Evolutionary conservation across 2,888 invertebrate species (phyloP), one percentile per base, ranked within the genome.

Genomic region (Heliconius ismenius): DNA sequence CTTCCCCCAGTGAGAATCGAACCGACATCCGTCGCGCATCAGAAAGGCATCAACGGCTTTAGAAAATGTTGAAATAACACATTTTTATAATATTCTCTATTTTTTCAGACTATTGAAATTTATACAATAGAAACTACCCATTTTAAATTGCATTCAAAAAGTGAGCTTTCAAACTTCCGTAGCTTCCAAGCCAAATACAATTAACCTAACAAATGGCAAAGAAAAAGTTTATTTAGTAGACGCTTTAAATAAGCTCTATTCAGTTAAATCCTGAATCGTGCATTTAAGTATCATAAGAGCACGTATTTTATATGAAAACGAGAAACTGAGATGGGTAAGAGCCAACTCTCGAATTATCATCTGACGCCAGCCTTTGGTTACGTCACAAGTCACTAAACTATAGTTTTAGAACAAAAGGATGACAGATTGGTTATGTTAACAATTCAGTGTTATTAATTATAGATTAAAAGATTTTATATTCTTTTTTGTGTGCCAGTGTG

Each of bases 281-380:
- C 84, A 85, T 83, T 82, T 83, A 81, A 84, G 82, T 82, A 81
- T 78, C 76, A 78, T 79, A 43, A 60, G 36, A 36, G 36, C 67
- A 67, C 78, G 79, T 82, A 80, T 83, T 83, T 83, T 83, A 83
- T 82, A 80, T 78, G 78, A 79, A 78, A 78, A 49, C 18, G 49
- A 49, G 49, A 81, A 82, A 76, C 81, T 77, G 76, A 81, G 77
- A 82, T 72, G 81, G 83, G 76, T 79, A 69, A 74, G 79, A 81
- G 84, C 85, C 82, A 84, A 85, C 83, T 82, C 81, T 81, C 62
- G 77, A 81, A 81, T 82, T 82, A 82, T 80, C 82, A 80, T 79
- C 78, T 76, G 77, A 78, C 79, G 77, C 78, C 81, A 80, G 67
- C n/a, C 73, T 68, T 75, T 68, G 54, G 70, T 39, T 39, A 73